These are phyloP conservation scores for Philaethria dido DNA, from an alignment of 2,888 invertebrate genomes.

Conservation along the genomic window DNA sequence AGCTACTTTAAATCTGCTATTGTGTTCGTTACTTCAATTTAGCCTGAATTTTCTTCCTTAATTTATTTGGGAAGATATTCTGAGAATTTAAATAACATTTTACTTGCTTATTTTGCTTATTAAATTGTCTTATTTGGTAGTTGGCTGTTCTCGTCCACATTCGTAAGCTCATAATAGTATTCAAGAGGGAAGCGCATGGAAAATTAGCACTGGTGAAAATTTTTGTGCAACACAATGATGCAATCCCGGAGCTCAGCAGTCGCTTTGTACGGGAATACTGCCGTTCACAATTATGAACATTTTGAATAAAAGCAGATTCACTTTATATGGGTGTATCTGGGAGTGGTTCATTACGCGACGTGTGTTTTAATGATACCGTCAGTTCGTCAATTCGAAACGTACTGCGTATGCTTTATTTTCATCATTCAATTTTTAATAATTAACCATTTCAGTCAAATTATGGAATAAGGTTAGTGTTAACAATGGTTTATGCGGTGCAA, in stretches of 20 bases:
- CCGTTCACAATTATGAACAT: slow-evolving; percentile 69
- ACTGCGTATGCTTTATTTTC: slow-evolving; percentile 31
- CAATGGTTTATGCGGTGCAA: not conserved
- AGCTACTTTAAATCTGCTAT: slow-evolving; percentile 49
- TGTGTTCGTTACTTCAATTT: slow-evolving; percentile 40
- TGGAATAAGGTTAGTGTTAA: slow-evolving; percentile 40
- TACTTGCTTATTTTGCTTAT: slow-evolving; percentile 21
- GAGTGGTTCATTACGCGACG: slow-evolving; percentile 64
- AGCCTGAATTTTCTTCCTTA: slow-evolving; percentile 29
- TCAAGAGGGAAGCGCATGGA: slow-evolving; percentile 63
- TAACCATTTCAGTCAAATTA: slow-evolving; percentile 28
- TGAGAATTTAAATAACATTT: slow-evolving; percentile 9
- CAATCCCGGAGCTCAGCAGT: slow-evolving; percentile 65
- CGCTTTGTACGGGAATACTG: slow-evolving; percentile 69
- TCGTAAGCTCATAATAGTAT: slow-evolving; percentile 66
- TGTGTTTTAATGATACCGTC: slow-evolving; percentile 45
- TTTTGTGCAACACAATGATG: slow-evolving; percentile 78
- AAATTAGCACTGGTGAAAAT: slow-evolving; percentile 73
- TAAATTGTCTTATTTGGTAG: slow-evolving; percentile 45
- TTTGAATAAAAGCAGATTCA: slow-evolving; percentile 70
- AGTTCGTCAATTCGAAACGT: slow-evolving; percentile 35
- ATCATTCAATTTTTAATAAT: slow-evolving; percentile 40
- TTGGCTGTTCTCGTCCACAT: slow-evolving; percentile 52
- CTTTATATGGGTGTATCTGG: slow-evolving; percentile 54
- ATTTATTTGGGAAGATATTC: slow-evolving; percentile 22